A percentile compares a stretch with the other conserved stretches of the same genome.
Evolutionary conservation across 2,113 vertebrate species (phyloP).

Genomic region (Xenopus borealis): DNA sequence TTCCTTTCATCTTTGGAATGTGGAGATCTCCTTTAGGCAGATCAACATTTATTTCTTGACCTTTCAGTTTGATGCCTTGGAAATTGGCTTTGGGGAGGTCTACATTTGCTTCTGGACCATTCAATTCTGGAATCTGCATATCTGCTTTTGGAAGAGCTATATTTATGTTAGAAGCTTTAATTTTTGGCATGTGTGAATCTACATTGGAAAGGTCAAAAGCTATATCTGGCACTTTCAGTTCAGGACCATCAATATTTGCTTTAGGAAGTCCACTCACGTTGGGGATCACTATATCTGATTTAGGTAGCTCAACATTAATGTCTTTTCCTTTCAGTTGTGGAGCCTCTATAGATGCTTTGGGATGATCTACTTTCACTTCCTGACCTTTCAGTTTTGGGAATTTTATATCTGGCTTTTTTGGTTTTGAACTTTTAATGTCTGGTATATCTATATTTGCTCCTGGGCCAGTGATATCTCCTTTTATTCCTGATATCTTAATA

Average conservation of each 20-base stretch:
- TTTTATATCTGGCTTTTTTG: constrained; percentile 1
- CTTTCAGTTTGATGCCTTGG: neutral
- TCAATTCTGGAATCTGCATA: constrained; percentile 5
- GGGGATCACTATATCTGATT: constrained; percentile 12
- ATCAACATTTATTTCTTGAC: constrained; percentile 4
- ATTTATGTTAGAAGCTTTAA: neutral
- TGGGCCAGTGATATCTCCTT: constrained; percentile 10
- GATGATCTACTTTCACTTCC: neutral
- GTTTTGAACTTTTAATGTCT: neutral
- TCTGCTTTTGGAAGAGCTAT: constrained; percentile 2
- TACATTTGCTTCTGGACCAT: constrained; percentile 1
- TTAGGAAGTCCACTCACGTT: constrained; percentile 16
- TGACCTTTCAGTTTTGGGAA: constrained; percentile 9
- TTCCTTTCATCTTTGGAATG: neutral
- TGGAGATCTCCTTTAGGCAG: constrained; percentile 19
- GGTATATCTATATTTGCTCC: neutral
- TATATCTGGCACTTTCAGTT: neutral
- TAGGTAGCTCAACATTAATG: constrained; percentile 17
- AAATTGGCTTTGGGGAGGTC: neutral
- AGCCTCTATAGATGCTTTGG: neutral
- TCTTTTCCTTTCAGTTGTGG: constrained; percentile 23
- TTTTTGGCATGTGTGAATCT: neutral
- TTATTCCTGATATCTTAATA: constrained; percentile 24
- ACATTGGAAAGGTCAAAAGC: constrained; percentile 20
- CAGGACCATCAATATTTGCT: neutral